phyloP scores from a whole-genome alignment of 2,888 invertebrate genomes.

The Tiphia femorata region DNA sequence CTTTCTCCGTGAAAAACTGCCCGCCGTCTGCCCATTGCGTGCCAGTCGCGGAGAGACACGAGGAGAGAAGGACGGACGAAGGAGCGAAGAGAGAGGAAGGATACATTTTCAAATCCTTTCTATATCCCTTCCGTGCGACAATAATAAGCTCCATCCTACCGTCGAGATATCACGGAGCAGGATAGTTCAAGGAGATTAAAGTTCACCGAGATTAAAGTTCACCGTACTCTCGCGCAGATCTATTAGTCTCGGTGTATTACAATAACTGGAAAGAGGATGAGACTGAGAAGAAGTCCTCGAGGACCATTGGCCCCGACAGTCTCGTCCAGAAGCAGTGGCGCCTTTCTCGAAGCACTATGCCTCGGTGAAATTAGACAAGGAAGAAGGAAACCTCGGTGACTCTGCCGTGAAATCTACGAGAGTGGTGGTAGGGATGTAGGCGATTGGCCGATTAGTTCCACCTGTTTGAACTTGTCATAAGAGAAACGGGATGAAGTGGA shows the following conservation, averaged over 20 bases:
- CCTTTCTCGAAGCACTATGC: too few relatives aligned
- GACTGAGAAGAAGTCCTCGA: background rate
- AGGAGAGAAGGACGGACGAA: too few relatives aligned
- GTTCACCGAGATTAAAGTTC: slow-evolving; percentile 1
- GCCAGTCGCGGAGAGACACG: too few relatives aligned
- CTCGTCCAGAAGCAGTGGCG: background rate
- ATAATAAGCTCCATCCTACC: background rate
- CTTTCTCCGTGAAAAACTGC: slow-evolving; percentile 29
- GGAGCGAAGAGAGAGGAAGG: too few relatives aligned
- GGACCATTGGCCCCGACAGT: background rate
- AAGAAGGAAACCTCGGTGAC: too few relatives aligned
- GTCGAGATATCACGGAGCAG: background rate
- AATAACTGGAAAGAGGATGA: slow-evolving; percentile 11
- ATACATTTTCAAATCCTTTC: too few relatives aligned
- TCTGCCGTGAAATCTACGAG: too few relatives aligned
- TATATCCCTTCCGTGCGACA: background rate
- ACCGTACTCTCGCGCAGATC: slow-evolving; percentile 9
- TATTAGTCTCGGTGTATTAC: slow-evolving; percentile 11
- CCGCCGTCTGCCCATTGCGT: too few relatives aligned
- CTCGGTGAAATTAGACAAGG: too few relatives aligned
- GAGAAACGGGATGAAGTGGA: background rate
- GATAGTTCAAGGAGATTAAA: background rate
- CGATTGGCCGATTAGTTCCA: too few relatives aligned
- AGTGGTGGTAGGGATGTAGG: too few relatives aligned
- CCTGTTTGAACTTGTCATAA: background rate